Base-by-base conservation (phyloP, 2,113 vertebrate genomes). In the Laterallus jamaicensis region DNA sequence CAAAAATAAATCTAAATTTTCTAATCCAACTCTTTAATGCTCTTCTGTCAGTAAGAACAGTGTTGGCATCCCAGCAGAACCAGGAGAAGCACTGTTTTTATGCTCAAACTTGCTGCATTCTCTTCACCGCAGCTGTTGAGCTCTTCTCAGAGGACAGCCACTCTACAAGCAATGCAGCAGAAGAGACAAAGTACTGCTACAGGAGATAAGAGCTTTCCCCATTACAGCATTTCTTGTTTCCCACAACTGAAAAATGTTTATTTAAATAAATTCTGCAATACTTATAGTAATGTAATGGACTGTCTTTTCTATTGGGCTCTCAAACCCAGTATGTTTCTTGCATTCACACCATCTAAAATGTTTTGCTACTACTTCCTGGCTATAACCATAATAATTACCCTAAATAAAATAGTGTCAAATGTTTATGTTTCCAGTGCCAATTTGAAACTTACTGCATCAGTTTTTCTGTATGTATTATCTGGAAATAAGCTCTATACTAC, bases 101-200 rank as follows among this genome's bases (percentile, higher is more conserved):
- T 35, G 11, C 22, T 31, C 10, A 10, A 71, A 62, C 10, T 39
- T 1, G 0, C 35, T 39, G 12, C 1, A 1, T 10, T 35, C 17
- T 40, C 47, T 64, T 64, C 10, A 14, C 18, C 31, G 35, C 12
- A 71, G 20, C 29, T 50, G 7, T 25, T 54, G 25, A 78, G 11
- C 25, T 58, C 32, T 75, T 64, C 31, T 52, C 44, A 40, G 25
- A 86, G 49, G 15, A 67, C 12, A 75, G 40, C 24, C 15, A 18
- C 21, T 28, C 60, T 26, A 32, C 11, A 82, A 62, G 9, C 44
- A 88, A 52, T 35, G 74, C n/a, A 76, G 4, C 21, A 31, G 24
- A 22, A 76, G 37, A 76, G 12, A 21, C 44, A 59, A 70, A 26
- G 24, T 76, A 52, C 29, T 31, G 75, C 84, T 44, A 73, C 19